Conservation (phyloP, 2,888 invertebrate species). For the Panopea generosa region DNA sequence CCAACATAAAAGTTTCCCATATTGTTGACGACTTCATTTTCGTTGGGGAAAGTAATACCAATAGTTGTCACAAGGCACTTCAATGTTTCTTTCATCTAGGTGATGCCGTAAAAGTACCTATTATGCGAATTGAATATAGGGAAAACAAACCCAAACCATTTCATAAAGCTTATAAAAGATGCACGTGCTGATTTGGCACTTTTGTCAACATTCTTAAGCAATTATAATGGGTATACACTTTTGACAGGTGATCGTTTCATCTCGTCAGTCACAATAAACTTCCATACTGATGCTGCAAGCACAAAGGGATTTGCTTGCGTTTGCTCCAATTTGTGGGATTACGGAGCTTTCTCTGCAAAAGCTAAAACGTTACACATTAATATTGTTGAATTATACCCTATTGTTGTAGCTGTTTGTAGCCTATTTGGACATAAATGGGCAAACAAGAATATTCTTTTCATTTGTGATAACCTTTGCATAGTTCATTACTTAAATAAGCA, state of each 20-base stretch:
- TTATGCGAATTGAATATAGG: conserved; percentile 36
- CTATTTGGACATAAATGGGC: conserved; percentile 26
- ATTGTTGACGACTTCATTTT: too few relatives aligned
- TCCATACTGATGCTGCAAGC: conserved; percentile 36
- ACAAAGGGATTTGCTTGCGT: too few relatives aligned
- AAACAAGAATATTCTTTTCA: too few relatives aligned
- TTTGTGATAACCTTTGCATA: conserved; percentile 34
- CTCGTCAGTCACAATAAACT: conserved; percentile 20
- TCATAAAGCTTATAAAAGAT: conserved; percentile 18
- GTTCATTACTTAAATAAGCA: conserved; percentile 41
- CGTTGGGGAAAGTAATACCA: conserved; percentile 5
- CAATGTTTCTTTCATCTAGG: conserved; percentile 5
- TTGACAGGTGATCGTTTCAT: too few relatives aligned
- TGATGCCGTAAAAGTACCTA: conserved; percentile 14
- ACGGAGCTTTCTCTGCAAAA: conserved; percentile 32
- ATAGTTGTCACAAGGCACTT: conserved; percentile 5
- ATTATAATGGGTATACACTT: conserved; percentile 42
- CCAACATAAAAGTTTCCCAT: conserved; percentile 26
- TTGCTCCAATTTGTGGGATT: too few relatives aligned
- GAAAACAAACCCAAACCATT: conserved; percentile 9
- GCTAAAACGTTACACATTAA: conserved; percentile 31
- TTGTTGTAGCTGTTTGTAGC: conserved; percentile 37
- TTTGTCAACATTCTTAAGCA: conserved; percentile 19
- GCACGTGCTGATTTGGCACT: conserved; percentile 26
- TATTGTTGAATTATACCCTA: conserved; percentile 40